phyloP scores from a whole-genome alignment of 2,113 vertebrate genomes.

The Zosterops japonicus region DNA sequence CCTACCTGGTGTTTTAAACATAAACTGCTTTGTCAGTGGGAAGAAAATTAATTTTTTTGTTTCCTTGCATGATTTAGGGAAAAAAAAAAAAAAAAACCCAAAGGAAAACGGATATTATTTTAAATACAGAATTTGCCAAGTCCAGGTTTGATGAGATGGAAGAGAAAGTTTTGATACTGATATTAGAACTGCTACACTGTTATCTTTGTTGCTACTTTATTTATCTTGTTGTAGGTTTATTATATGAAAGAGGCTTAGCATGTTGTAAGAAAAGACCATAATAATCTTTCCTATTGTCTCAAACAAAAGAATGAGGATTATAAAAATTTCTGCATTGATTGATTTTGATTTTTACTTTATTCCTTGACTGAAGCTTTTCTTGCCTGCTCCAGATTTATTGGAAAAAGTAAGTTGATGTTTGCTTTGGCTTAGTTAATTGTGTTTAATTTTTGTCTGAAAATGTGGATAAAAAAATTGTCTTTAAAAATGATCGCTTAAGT shows the following conservation, averaged over 20 bases:
- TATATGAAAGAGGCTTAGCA: not conserved
- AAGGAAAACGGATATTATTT: not conserved
- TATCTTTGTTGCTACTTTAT: not conserved
- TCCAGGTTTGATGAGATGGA: not conserved
- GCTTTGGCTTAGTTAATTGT: not conserved
- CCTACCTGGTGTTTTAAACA: not conserved
- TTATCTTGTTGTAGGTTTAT: not conserved
- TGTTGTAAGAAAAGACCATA: not conserved
- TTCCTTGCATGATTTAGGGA: not conserved
- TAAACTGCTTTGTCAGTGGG: not conserved
- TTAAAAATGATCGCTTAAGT: not conserved
- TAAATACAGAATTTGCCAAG: not conserved
- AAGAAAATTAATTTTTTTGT: not conserved
- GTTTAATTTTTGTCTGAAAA: not conserved
- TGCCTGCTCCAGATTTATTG: conserved; percentile 83
- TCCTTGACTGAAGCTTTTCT: conserved; percentile 77
- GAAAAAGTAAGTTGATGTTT: conserved; percentile 82
- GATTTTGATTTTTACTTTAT: conserved; percentile 39
- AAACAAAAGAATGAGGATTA: not conserved
- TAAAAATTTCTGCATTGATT: not conserved
- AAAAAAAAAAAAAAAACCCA: not conserved
- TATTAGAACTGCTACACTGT: not conserved
- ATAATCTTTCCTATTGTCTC: not conserved
- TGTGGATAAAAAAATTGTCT: not conserved
- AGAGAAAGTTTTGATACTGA: not conserved